Conservation (phyloP, 2,113 vertebrate species). For the Chlorodrepanis virens region DNA sequence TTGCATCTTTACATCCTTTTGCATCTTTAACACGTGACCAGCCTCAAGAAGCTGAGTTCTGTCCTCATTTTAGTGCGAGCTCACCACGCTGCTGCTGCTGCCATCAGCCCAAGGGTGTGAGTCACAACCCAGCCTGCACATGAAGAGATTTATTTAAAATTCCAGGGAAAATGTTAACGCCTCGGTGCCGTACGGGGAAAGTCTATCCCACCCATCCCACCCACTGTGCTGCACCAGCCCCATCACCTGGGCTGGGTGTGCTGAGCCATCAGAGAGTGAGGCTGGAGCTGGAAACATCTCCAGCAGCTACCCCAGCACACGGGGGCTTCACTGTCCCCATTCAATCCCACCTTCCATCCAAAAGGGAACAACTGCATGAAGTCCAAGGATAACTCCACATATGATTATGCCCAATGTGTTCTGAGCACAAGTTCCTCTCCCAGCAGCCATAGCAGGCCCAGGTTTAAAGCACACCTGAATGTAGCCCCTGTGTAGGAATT, state of each 20-base stretch:
- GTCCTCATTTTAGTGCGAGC: not conserved
- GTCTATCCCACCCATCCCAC: not conserved
- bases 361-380: rapidly evolving
- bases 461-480: not conserved
- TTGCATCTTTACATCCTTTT: not conserved
- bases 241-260: not conserved
- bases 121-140: constrained; percentile 14
- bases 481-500: rapidly evolving
- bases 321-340: not conserved
- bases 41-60: not conserved
- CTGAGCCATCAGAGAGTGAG: rapidly evolving
- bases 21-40: not conserved
- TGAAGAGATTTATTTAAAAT: not conserved
- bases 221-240: not conserved
- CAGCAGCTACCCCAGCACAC: not conserved
- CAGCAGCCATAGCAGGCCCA: not conserved
- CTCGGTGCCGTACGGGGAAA: not conserved
- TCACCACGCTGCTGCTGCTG: constrained; percentile 12
- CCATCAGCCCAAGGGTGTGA: constrained; percentile 27
- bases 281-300: not conserved
- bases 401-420: rapidly evolving
- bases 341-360: not conserved
- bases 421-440: not conserved
- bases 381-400: not conserved
- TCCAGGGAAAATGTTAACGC: not conserved